These are phyloP conservation scores for Fukomys damarensis DNA, from an alignment of 2,113 vertebrate genomes.

Conservation along the genomic window DNA sequence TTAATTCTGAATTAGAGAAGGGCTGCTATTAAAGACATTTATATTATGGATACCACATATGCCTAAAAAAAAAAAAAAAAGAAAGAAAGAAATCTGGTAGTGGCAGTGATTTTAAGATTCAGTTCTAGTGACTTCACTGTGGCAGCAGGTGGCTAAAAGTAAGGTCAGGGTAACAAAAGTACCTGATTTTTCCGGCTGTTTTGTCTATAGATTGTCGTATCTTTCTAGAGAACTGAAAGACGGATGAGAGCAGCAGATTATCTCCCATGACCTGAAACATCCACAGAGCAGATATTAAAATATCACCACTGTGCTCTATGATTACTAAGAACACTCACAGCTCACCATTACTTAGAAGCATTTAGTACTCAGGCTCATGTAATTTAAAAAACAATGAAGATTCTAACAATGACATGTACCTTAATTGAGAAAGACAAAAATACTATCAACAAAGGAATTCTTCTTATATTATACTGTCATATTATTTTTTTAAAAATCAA, in stretches of 20 bases:
- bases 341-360: not conserved
- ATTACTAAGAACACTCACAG: not conserved
- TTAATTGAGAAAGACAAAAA: slow-evolving; percentile 3
- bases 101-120: not conserved
- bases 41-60: no score
- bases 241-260: slow-evolving; percentile 95
- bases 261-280: slow-evolving; percentile 94
- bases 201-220: slow-evolving; percentile 97
- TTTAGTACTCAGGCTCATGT: not conserved
- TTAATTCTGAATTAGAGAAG: not conserved
- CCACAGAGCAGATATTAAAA: slow-evolving; percentile 27
- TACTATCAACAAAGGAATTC: not conserved
- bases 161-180: not conserved
- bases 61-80: not conserved
- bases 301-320: no score
- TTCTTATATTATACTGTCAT: not conserved
- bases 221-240: slow-evolving; percentile 96
- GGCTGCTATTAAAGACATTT: not conserved
- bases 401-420: not conserved
- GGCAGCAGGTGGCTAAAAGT: not conserved
- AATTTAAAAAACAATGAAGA: not conserved
- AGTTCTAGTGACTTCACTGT: not conserved
- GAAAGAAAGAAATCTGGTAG: not conserved
- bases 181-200: slow-evolving; percentile 98
- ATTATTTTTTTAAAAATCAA: not conserved